Base-by-base conservation (phyloP, 1,140 invertebrate species). In the Neodiprion pinetum region DNA sequence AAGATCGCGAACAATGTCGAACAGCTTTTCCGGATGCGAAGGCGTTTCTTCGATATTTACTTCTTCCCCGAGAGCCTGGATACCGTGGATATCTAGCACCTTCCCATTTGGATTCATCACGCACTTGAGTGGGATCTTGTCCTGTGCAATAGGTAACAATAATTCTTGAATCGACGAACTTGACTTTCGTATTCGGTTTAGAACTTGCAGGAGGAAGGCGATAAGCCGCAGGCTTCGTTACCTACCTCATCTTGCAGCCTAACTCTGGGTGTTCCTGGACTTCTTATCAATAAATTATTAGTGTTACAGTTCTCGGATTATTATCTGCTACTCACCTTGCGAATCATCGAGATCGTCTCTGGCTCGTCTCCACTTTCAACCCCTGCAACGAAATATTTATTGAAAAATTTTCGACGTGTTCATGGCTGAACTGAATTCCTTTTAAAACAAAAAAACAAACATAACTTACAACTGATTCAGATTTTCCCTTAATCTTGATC, bases 21-120 rank as follows among this genome's bases (percentile, higher is more conserved):
- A 92, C 28, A 92, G 90, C 48, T 92, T 88, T 72, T 92, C 92
- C 10, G 85, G 86, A 72, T 87, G 82, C 14, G 77, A 77, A 9
- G 87, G 87, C 72, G 79, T 82, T 14, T 84, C 73, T 80, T 93
- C 92, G 72, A 92, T 92, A 83, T 93, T 94, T 53, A 93, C 90
- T 78, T 93, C 92, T 72, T 93, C 94, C 78, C 90, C 94, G 78
- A 92, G 87, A 48, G 89, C 90, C 75, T 91, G 85, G 80, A 89
- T 89, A 70, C 91, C 91, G 74, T 94, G 91, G 69, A 92, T 90
- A 81, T 95, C 94, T 80, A 94, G 90, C 1, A 95, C 90, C 85
- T 94, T 92, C 11, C 94, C 94, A 80, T 91, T 88, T 28, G 95
- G 94, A 87, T 95, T 94, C 93, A 95, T 95, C 80, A 96, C 90